Base-by-base conservation (phyloP, 2,113 vertebrate genomes). In the Burhinus bistriatus region DNA sequence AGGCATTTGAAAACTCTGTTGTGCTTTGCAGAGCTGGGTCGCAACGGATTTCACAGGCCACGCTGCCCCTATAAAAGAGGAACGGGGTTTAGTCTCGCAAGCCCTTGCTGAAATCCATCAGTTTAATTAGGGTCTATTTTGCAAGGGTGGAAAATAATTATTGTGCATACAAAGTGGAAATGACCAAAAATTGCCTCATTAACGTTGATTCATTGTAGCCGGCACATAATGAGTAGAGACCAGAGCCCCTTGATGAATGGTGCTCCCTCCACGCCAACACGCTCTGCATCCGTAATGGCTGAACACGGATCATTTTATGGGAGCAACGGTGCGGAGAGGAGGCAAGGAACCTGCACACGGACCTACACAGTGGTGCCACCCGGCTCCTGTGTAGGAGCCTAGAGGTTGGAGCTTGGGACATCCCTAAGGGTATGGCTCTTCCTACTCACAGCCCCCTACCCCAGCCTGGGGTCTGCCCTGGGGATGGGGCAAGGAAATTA, bases 51-150 rank as follows among this genome's bases (percentile, higher is more conserved):
- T 89, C 84, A 89, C 42, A 82, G 54, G 54, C 61, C 81, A 68
- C 0, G 0, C 44, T 78, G 38, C 57, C 65, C 34, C 54, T 80
- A 21, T 12, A 32, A 68, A 81, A 76, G 42, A 77, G 54, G 78
- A 89, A 87, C 3, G 5, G 27, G 86, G n/a, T 83, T 90, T 85
- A 61, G 80, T 81, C 79, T 84, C 0, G 0, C 66, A 75, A 91
- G 85, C 59, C 73, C 59, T 85, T 57, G 62, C 66, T 90, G 95
- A 95, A 94, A 96, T 94, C 78, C 73, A 91, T 94, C 89, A 51
- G 78, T 68, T 95, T 95, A 95, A 97, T 97, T 95, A 94, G 87
- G 54, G 61, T 73, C 80, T 95, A 59, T 90, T 95, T 95, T 92
- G 76, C 65, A 89, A 76, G 47, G 38, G 47, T 52, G 38, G 52